phyloP scores from a whole-genome alignment of 2,797 vertebrate genomes.

The Hyperoplus lanceolatus region DNA sequence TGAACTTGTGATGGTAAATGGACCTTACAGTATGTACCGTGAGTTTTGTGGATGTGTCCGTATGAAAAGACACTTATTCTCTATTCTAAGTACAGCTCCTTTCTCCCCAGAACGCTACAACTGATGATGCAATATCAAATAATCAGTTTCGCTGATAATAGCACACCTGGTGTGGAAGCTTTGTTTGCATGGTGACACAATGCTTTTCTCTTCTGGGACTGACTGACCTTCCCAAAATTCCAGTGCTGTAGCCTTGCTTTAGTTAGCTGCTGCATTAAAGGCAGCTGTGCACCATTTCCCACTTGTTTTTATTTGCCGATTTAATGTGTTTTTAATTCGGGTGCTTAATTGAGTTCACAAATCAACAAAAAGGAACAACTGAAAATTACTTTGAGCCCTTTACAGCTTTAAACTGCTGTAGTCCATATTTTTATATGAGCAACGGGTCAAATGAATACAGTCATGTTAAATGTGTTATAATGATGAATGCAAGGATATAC shows the following conservation, averaged over 20 bases:
- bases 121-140: conserved; percentile 25
- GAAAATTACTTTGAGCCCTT: neutral
- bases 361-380: neutral
- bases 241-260: conserved; percentile 11
- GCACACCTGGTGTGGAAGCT: conserved; percentile 42
- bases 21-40: neutral
- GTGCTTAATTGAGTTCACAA: neutral
- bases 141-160: conserved; percentile 25
- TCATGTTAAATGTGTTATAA: neutral
- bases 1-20: conserved; percentile 9
- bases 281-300: neutral
- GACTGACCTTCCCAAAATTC: neutral
- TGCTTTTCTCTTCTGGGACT: conserved; percentile 7
- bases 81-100: neutral
- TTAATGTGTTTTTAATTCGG: neutral
- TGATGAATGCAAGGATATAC: neutral
- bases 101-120: neutral
- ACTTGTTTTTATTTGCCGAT: neutral
- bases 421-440: neutral
- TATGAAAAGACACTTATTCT: conserved; percentile 11
- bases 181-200: conserved; percentile 17
- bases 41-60: neutral
- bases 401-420: neutral
- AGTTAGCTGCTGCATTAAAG: conserved; percentile 2
- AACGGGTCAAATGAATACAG: neutral